Percentiles rank a stretch among this genome's conserved stretches.
Conservation (phyloP, 2,113 vertebrate genomes). For the Gnathonemus echidnorhynchus region DNA sequence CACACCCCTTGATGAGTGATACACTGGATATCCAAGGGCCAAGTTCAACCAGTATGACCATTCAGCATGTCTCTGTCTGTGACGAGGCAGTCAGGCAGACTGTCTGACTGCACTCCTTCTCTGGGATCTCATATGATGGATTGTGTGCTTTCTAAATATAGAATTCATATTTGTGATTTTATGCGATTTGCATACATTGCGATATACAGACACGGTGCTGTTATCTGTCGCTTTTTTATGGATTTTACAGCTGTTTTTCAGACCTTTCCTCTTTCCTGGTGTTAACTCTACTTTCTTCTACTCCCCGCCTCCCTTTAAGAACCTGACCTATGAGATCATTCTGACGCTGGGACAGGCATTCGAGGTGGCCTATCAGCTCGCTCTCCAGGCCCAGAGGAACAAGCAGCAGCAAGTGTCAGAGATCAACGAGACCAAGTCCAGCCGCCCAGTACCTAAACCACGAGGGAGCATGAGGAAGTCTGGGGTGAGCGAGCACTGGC, state of each 20-base stretch:
- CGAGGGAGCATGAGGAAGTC: conserved; percentile 76
- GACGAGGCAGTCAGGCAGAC: neutral
- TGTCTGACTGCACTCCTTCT: neutral
- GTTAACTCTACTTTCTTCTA: neutral
- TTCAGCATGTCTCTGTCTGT: neutral
- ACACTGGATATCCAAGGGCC: neutral
- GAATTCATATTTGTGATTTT: neutral
- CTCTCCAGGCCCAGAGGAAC: conserved; percentile 88
- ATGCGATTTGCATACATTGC: neutral
- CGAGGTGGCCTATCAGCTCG: conserved; percentile 97
- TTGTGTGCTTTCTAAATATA: neutral
- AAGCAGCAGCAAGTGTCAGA: conserved; percentile 66
- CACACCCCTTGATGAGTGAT: neutral
- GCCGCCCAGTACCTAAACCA: conserved; percentile 87
- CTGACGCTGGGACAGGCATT: conserved; percentile 93
- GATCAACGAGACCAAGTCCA: conserved; percentile 71
- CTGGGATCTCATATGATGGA: neutral
- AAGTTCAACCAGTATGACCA: neutral
- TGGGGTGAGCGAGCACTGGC: conserved; percentile 61
- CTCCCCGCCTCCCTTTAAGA: conserved; percentile 54
- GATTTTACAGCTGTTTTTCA: neutral
- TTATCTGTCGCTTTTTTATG: neutral
- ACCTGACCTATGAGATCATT: conserved; percentile 96
- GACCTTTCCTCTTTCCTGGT: neutral
- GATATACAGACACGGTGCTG: neutral